Base-by-base conservation (phyloP, 2,888 invertebrate species). In the Lepidocyrtoides sp. region DNA sequence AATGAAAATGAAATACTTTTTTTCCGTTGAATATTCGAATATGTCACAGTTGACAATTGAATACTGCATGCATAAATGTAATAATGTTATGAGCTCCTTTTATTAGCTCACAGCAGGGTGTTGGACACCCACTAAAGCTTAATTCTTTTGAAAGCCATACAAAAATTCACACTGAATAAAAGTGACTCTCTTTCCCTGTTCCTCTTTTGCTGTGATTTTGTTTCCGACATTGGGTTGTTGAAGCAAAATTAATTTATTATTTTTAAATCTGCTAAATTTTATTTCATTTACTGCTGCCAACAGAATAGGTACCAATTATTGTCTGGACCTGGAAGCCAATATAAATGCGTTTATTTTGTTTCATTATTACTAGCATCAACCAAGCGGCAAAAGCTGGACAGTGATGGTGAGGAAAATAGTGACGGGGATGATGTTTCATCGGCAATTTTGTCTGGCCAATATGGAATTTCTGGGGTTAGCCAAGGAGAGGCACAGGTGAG, bases 371-470 rank as follows among this genome's bases (percentile, higher is more conserved):
- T 89, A 93, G 94, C 93, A 63, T 93, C 94, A 26, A 93, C 91
- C 66, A 93, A 93, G 84, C 93, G 94, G 72, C 94, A 93, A 91
- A 94, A 93, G 91, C 75, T 92, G 88, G 93, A 93, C 72, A 93
- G 92, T 72, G 92, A 93, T 54, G 92, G 92, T 14, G 93, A 93
- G 23, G 91, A 91, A 12, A 69, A 86, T 51, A 86, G 81, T 14
- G 92, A 92, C 23, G 90, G 79, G n/a, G 92, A 92, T 23, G 83
- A 72, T 29, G 41, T 54, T 12, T 12, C 17, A 8, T n/a, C 75
- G n/a, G 26, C 57, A 60, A 7, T 32, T 57, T 48, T 36, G 14
- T 14, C 86, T 0, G 63, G 63, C 0, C 60, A 86, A 20, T 86
- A 77, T 29, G 14, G 14, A 0, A 57, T 2, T 44, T 72, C 84